Evolutionary conservation across 2,888 invertebrate species (phyloP).

Genomic region (Willowsia nigromaculata): DNA sequence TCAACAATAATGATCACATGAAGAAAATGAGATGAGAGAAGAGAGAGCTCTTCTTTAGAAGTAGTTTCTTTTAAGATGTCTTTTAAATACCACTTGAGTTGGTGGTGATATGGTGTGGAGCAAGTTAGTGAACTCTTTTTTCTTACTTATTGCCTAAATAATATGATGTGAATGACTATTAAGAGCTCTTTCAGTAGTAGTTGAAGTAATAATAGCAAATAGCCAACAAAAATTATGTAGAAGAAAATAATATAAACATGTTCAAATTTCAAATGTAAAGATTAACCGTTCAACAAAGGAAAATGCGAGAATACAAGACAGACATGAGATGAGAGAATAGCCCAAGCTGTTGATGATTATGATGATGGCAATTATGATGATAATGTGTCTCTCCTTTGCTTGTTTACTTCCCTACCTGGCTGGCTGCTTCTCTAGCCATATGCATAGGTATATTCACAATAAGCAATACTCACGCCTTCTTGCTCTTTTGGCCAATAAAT

Average conservation of each 20-base stretch:
- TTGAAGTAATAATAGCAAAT: background rate
- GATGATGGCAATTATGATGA: slow-evolving; percentile 63
- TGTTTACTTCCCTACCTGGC: slow-evolving; percentile 37
- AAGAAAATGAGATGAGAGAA: slow-evolving; percentile 17
- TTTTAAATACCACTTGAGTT: slow-evolving; percentile 45
- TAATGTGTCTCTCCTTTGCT: slow-evolving; percentile 54
- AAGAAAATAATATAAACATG: slow-evolving; percentile 63
- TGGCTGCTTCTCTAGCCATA: background rate
- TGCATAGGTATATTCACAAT: background rate
- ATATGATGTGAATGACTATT: slow-evolving; percentile 59
- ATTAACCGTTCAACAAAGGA: background rate
- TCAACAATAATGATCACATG: slow-evolving; percentile 33
- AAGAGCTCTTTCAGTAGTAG: slow-evolving; percentile 39
- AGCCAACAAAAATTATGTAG: slow-evolving; percentile 4
- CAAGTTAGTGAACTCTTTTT: slow-evolving; percentile 60
- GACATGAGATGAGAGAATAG: slow-evolving; percentile 15
- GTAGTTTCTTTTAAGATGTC: slow-evolving; percentile 7
- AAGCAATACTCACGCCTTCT: background rate
- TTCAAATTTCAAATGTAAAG: background rate
- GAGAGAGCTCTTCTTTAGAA: slow-evolving; percentile 5
- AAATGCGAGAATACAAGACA: background rate
- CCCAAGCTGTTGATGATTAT: slow-evolving; percentile 40
- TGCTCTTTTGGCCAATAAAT: background rate
- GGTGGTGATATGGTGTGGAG: background rate
- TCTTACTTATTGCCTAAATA: slow-evolving; percentile 34